A percentile compares a stretch with the other conserved stretches of the same genome.
Conservation (phyloP, 2,797 vertebrate genomes). For the Iguana delicatissima region DNA sequence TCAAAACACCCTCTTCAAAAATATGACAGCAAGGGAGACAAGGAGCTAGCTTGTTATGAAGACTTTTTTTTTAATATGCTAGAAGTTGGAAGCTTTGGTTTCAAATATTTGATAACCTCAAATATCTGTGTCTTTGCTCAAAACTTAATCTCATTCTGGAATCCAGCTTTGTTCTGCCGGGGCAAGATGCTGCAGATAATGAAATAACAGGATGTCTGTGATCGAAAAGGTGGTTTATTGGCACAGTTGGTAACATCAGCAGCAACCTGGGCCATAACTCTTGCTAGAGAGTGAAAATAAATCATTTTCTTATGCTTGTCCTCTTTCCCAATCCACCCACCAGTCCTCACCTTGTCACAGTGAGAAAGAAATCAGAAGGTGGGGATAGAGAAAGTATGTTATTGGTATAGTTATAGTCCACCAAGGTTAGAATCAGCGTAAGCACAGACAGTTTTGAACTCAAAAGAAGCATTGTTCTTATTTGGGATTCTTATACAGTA, state of each 20-base stretch:
- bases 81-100: not conserved
- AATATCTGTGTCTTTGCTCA: not conserved
- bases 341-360: not conserved
- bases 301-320: not conserved
- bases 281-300: conserved; percentile 8
- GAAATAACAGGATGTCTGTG: not conserved
- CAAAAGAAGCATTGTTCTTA: not conserved
- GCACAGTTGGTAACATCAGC: not conserved
- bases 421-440: not conserved
- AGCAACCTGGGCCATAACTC: not conserved
- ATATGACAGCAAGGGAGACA: not conserved
- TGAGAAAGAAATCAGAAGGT: not conserved
- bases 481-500: not conserved
- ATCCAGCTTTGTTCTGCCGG: not conserved
- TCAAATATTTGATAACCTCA: not conserved
- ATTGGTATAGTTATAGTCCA: not conserved
- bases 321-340: not conserved
- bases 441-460: not conserved
- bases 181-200: not conserved
- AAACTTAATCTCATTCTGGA: not conserved
- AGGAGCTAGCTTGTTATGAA: not conserved
- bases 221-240: conserved; percentile 9
- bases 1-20: not conserved
- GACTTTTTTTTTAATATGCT: not conserved
- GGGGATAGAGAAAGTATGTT: not conserved